phyloP scores from a whole-genome alignment of 53 echinoderm and acorn worm genomes.

The Paracentrotus lividus region DNA sequence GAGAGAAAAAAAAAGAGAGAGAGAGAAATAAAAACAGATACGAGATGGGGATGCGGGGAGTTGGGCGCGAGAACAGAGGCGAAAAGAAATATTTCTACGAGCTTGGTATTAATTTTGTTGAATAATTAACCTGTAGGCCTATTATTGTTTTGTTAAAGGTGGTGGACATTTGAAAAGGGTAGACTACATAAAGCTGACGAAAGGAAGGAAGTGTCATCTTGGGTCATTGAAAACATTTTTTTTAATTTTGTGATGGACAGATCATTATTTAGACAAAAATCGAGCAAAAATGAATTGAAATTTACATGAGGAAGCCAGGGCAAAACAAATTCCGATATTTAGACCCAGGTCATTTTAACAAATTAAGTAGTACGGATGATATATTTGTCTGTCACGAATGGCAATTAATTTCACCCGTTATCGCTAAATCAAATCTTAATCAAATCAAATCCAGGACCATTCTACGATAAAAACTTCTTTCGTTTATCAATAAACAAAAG shows the following conservation, averaged over 20 bases:
- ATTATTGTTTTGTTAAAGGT: background rate
- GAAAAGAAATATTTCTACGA: background rate
- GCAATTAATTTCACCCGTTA: background rate
- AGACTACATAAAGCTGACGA: no score
- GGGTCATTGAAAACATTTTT: no score
- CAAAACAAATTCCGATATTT: no score
- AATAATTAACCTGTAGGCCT: no score
- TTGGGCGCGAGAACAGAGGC: background rate
- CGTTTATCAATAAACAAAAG: background rate
- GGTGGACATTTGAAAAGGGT: background rate
- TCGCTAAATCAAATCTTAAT: slow-evolving; percentile 15
- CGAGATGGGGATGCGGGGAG: background rate
- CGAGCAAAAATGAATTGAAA: background rate
- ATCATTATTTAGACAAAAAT: background rate
- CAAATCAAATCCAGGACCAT: slow-evolving; percentile 15
- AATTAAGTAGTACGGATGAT: slow-evolving; percentile 19
- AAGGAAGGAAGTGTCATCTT: background rate
- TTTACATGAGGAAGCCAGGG: no score
- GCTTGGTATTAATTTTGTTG: no score
- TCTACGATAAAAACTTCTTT: background rate
- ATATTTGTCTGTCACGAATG: slow-evolving; percentile 32
- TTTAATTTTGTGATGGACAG: no score
- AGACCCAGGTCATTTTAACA: no score
- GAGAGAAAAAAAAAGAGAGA: background rate
- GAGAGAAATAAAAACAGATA: background rate